A percentile compares a stretch with the other conserved stretches of the same genome.
These are phyloP conservation scores for Megaustenia siamemsis DNA, from an alignment of 2,888 invertebrate species.

Conservation along the genomic window DNA sequence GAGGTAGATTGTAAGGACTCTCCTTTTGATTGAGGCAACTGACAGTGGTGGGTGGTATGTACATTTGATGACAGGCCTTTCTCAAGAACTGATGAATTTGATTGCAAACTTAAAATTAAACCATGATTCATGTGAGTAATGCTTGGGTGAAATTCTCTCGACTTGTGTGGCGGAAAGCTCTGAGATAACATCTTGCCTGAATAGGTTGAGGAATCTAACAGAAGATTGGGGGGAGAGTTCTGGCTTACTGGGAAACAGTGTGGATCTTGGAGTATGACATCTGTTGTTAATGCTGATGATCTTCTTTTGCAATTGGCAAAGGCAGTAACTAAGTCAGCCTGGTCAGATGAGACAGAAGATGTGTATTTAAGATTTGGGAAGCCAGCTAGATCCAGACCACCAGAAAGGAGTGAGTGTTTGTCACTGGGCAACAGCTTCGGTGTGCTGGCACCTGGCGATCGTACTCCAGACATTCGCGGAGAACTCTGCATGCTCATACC, in stretches of 20 bases:
- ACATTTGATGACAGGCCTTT: conserved; percentile 9
- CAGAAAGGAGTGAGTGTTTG: conserved; percentile 50
- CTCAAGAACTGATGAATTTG: conserved; percentile 5
- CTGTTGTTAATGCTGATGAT: not conserved
- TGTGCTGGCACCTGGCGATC: conserved; percentile 59
- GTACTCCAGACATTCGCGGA: conserved; percentile 55
- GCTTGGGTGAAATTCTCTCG: conserved; percentile 33
- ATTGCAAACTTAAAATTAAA: conserved; percentile 16
- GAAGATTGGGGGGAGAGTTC: conserved; percentile 34
- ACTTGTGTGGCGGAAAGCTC: conserved; percentile 51
- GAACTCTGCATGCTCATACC: conserved; percentile 47
- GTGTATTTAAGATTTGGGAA: conserved; percentile 38
- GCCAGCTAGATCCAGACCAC: conserved; percentile 54
- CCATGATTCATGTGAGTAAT: conserved; percentile 27
- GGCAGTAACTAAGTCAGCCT: not conserved
- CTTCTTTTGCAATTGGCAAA: conserved; percentile 15
- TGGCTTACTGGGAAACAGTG: conserved; percentile 2
- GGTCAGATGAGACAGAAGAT: not conserved
- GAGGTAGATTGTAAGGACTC: not conserved
- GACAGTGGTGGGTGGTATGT: not conserved
- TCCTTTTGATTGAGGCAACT: conserved; percentile 26
- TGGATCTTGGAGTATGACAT: conserved; percentile 17
- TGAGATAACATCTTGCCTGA: conserved; percentile 50
- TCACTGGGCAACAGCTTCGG: conserved; percentile 48
- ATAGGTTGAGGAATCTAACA: conserved; percentile 32